These are phyloP conservation scores for Orchestes rusci DNA, from an alignment of 2,888 invertebrate species.

Conservation along the genomic window DNA sequence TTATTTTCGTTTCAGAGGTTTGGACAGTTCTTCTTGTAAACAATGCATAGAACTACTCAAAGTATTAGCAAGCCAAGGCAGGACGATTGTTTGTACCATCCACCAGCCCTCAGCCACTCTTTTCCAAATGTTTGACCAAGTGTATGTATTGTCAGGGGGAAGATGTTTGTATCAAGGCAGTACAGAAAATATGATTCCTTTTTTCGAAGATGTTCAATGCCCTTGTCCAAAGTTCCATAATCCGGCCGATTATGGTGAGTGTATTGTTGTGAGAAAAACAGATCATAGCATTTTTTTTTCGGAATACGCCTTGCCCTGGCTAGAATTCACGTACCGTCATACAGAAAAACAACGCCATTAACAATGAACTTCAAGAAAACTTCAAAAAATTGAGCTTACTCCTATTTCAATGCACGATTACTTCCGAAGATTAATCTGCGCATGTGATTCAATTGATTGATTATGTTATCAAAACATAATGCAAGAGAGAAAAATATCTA, in stretches of 20 bases:
- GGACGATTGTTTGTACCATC: slow-evolving; percentile 91
- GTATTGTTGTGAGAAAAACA: background rate
- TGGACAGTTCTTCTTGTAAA: slow-evolving; percentile 81
- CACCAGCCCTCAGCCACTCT: slow-evolving; percentile 91
- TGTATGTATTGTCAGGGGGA: slow-evolving; percentile 81
- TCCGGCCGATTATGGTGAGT: slow-evolving; percentile 88
- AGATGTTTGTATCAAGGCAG: slow-evolving; percentile 82
- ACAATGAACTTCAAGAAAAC: too few species aligned
- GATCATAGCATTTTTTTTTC: too few species aligned
- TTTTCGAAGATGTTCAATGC: slow-evolving; percentile 65
- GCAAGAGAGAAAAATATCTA: too few species aligned
- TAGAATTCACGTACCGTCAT: too few species aligned
- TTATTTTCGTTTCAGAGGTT: slow-evolving; percentile 51
- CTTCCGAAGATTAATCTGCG: too few species aligned
- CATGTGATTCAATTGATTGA: too few species aligned
- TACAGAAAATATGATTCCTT: slow-evolving; percentile 65
- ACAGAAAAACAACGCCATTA: too few species aligned
- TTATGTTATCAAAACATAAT: too few species aligned
- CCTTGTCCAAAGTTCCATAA: slow-evolving; percentile 91
- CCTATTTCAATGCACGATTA: too few species aligned
- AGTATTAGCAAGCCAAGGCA: slow-evolving; percentile 68
- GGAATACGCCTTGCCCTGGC: too few species aligned
- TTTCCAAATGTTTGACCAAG: slow-evolving; percentile 85
- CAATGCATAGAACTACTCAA: slow-evolving; percentile 79
- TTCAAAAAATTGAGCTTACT: too few species aligned